These are phyloP conservation scores for Neoarius graeffei DNA, from an alignment of 2,113 vertebrate species.

Conservation along the genomic window DNA sequence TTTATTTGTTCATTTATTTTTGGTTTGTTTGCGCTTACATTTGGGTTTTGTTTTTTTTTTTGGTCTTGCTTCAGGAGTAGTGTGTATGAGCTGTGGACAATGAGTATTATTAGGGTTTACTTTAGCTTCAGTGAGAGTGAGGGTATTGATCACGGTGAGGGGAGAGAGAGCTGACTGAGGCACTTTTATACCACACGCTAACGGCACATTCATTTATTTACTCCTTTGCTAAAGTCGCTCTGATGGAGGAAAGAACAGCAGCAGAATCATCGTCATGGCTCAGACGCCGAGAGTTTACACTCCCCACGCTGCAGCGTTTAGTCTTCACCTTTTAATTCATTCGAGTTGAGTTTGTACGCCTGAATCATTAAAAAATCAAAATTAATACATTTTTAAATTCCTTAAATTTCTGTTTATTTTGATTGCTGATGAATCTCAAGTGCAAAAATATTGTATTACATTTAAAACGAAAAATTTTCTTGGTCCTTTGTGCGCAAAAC, in stretches of 20 bases:
- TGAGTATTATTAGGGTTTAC: neutral
- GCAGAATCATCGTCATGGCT: neutral
- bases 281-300: neutral
- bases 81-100: neutral
- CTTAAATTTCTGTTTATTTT: neutral
- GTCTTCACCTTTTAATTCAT: neutral
- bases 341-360: neutral
- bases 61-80: neutral
- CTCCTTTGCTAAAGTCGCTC: neutral
- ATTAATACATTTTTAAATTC: neutral
- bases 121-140: constrained; percentile 1
- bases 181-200: constrained; percentile 1
- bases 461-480: neutral
- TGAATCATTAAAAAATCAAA: neutral
- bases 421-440: neutral
- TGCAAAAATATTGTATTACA: neutral
- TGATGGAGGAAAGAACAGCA: neutral
- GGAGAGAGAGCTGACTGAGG: constrained; percentile 2
- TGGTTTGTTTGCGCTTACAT: neutral
- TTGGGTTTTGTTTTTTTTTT: neutral
- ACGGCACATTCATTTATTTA: neutral
- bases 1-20: neutral
- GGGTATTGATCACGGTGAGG: constrained; percentile 12
- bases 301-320: neutral
- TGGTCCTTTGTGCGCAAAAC: neutral